Conservation (phyloP, 64 coral and sea anemone genomes). For the Astreopora myriophthalma region DNA sequence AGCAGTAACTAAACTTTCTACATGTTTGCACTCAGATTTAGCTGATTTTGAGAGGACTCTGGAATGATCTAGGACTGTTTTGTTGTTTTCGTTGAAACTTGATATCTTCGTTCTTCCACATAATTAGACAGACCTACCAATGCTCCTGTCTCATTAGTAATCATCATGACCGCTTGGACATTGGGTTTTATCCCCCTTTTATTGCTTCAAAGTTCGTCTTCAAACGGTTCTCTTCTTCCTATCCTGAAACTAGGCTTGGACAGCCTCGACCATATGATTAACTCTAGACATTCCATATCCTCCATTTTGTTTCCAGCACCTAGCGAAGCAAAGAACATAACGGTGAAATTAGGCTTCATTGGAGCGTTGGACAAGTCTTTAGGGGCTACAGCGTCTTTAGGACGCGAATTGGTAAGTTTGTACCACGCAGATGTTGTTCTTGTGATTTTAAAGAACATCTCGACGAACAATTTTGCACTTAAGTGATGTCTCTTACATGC, state of each 20-base stretch:
- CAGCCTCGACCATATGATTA: neutral
- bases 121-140: neutral
- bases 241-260: neutral
- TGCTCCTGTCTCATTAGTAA: neutral
- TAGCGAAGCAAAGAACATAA: slow-evolving; percentile 69
- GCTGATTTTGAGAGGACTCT: neutral
- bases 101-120: neutral
- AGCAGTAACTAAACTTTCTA: neutral
- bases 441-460: neutral
- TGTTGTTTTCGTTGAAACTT: neutral
- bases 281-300: neutral
- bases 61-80: neutral
- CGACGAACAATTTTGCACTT: neutral
- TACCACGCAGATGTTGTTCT: no score
- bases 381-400: slow-evolving; percentile 74
- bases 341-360: slow-evolving; percentile 87
- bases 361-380: slow-evolving; percentile 76
- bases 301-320: slow-evolving; percentile 46
- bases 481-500: neutral
- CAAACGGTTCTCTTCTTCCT: neutral
- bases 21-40: neutral
- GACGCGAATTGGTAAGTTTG: slow-evolving; percentile 85
- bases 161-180: neutral
- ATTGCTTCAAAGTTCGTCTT: neutral
- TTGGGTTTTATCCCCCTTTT: neutral